phyloP scores from a whole-genome alignment of 2,888 invertebrate genomes.

The Pseudococcus jackbeardsleyi region DNA sequence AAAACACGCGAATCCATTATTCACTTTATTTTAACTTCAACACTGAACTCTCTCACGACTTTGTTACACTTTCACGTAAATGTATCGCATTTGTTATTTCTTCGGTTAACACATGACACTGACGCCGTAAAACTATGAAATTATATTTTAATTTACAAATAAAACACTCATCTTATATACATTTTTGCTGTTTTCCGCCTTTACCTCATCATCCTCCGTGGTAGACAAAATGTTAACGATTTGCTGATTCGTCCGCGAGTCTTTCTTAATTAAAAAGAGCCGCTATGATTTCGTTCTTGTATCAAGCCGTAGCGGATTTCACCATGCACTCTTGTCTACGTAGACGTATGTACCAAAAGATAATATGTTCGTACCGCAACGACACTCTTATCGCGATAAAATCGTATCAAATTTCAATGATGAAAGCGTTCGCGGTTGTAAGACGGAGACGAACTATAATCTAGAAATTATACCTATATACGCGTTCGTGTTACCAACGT shows the following conservation, averaged over 20 bases:
- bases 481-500: not conserved
- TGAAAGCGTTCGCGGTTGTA: conserved; percentile 16
- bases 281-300: conserved; percentile 4
- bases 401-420: conserved; percentile 54
- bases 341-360: not conserved
- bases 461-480: conserved; percentile 4
- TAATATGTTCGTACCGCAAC: conserved; percentile 2
- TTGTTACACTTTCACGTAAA: conserved; percentile 62
- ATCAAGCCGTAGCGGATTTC: not conserved
- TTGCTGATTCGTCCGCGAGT: conserved; percentile 8
- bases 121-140: conserved; percentile 46
- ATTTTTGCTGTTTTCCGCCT: conserved; percentile 14
- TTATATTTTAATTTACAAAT: conserved; percentile 56
- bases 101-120: conserved; percentile 42
- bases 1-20: conserved; percentile 51
- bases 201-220: not conserved
- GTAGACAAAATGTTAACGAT: conserved; percentile 3
- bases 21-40: conserved; percentile 55
- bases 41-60: conserved; percentile 62
- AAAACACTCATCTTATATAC: conserved; percentile 34
- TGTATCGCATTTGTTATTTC: conserved; percentile 50
- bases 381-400: conserved; percentile 29
- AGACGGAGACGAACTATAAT: not conserved
- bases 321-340: not conserved
- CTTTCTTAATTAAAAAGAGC: conserved; percentile 37